Conservation (phyloP, 1,140 invertebrate species). For the Hormaphis cornu region DNA sequence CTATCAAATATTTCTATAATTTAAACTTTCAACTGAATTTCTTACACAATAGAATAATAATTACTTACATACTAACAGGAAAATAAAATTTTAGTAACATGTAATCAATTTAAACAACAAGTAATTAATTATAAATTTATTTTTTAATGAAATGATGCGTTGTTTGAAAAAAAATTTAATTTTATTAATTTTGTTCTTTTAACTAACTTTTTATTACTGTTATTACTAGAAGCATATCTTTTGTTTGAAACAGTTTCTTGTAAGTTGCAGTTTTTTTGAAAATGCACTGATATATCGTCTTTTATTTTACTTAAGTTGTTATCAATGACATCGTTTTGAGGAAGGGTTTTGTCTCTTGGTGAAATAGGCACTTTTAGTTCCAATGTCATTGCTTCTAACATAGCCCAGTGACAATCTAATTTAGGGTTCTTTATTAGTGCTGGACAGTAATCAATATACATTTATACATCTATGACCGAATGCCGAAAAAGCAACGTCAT, state of each 20-base stretch:
- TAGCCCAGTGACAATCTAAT: constrained; percentile 30
- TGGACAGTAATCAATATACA: constrained; percentile 9
- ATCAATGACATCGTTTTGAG: background rate
- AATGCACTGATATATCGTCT: background rate
- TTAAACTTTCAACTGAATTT: no score
- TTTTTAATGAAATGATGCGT: no score
- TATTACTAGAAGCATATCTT: background rate
- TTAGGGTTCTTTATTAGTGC: constrained; percentile 19
- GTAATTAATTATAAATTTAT: no score
- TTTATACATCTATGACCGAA: background rate
- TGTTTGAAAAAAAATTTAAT: no score
- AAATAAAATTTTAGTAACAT: no score
- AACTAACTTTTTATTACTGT: background rate
- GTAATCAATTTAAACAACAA: no score
- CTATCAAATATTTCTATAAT: no score
- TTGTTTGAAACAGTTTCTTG: background rate
- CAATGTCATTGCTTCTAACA: constrained; percentile 23
- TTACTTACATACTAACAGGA: no score
- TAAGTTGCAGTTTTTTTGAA: background rate
- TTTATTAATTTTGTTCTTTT: background rate
- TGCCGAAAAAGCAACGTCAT: no score
- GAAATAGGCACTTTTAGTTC: background rate
- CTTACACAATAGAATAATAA: no score
- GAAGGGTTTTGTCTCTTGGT: constrained; percentile 16
- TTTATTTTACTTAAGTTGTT: constrained; percentile 17